Conservation (phyloP, 2,797 vertebrate species). For the Gastrophryne carolinensis region DNA sequence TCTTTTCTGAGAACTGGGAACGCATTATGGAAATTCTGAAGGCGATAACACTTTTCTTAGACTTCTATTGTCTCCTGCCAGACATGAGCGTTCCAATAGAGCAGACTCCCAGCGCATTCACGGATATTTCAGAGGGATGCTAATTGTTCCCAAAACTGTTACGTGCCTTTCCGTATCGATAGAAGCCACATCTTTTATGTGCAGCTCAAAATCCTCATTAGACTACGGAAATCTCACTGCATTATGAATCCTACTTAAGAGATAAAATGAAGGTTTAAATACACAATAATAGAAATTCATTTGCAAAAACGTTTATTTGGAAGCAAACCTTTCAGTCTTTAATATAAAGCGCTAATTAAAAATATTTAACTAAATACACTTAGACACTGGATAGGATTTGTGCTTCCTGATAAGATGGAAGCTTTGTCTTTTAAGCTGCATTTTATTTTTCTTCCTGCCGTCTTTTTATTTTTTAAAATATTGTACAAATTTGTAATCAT, state of each 20-base stretch:
- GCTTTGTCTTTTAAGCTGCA: no score
- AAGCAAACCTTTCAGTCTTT: conserved; percentile 2
- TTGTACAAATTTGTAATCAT: no score
- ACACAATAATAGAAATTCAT: conserved; percentile 36
- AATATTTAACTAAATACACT: not conserved
- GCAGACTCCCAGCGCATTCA: conserved; percentile 23
- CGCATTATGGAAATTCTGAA: conserved; percentile 31
- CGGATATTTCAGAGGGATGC: conserved; percentile 35
- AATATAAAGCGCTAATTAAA: conserved; percentile 10
- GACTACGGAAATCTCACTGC: conserved; percentile 11
- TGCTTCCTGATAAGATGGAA: conserved; percentile 10
- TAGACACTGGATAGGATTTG: not conserved
- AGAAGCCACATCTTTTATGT: conserved; percentile 36
- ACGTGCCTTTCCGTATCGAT: conserved; percentile 25
- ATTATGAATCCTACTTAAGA: conserved; percentile 33
- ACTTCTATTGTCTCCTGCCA: conserved; percentile 40
- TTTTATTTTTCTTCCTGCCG: not conserved
- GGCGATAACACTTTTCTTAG: conserved; percentile 30
- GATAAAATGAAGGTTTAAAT: conserved; percentile 38
- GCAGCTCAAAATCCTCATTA: conserved; percentile 45
- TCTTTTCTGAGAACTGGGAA: conserved; percentile 23
- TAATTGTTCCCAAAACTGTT: conserved; percentile 44
- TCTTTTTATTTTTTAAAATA: not conserved
- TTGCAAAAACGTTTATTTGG: conserved; percentile 32
- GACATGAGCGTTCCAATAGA: conserved; percentile 31